Conservation (phyloP, 2,797 vertebrate genomes). For the Ceryle rudis region DNA sequence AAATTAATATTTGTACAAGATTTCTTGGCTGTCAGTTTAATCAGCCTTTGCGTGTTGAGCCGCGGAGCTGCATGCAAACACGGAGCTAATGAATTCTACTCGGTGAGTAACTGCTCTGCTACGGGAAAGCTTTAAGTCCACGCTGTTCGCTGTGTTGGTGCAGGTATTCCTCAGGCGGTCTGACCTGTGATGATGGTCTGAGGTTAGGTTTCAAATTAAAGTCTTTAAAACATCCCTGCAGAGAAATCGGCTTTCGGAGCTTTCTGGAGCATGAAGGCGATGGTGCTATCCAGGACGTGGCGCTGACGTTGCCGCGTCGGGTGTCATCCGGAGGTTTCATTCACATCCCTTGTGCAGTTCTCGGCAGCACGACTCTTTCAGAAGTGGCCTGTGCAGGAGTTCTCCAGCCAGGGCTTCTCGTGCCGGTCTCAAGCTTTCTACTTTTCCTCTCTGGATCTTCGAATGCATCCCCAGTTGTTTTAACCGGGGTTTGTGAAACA, state of each 20-base stretch:
- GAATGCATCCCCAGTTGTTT: not conserved
- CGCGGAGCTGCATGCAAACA: not conserved
- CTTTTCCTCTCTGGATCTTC: not conserved
- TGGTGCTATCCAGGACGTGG: not conserved
- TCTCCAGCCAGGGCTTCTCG: not conserved
- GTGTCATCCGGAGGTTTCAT: not conserved
- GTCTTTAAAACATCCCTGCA: not conserved
- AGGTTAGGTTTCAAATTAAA: not conserved
- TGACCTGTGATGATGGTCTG: not conserved
- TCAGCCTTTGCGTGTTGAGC: not conserved
- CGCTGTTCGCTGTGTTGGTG: accelerated
- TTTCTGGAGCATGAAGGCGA: not conserved
- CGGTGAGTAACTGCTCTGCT: not conserved
- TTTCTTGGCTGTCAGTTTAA: not conserved
- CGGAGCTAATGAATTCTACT: not conserved
- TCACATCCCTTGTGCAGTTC: accelerated
- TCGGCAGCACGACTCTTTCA: not conserved
- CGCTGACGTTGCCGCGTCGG: accelerated
- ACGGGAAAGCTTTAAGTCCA: not conserved
- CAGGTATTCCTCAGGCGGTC: not conserved
- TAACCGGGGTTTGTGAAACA: not conserved
- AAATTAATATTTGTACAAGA: not conserved
- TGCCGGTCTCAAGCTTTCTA: not conserved
- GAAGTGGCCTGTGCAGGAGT: not conserved
- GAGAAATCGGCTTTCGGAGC: not conserved